Base-by-base conservation (phyloP, 2,888 invertebrate species). In the Graphium colonna region DNA sequence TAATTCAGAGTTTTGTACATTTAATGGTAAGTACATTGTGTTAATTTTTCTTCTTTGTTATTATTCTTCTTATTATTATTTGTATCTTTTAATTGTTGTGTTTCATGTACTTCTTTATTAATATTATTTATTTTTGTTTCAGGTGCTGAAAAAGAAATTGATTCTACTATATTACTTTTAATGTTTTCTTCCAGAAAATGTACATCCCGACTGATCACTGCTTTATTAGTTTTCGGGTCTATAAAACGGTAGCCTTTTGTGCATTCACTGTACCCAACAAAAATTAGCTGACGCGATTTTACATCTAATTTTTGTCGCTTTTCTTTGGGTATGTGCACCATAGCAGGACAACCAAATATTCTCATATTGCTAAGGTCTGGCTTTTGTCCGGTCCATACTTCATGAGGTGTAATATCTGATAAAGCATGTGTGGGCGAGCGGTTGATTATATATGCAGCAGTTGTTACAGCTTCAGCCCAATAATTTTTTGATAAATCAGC, bases 311-410 rank as follows among this genome's bases (percentile, higher is more conserved):
- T 39, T 18, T 39, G 42, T 10, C 50, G 42, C 43, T 46, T 12
- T 55, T 58, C 52, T 40, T 60, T 60, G 2, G 64, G 58, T 2
- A 63, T 31, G 42, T 59, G 56, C 0, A 61, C 60, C 64, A 67
- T 67, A 3, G 46, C 63, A n/a, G 53, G 36, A 5, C 46, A 57
- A 8, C 79, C 82, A 70, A 85, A 83, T 38, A 71, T 63, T 52
- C 62, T 64, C 5, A 64, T 36, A 46, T 64, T 55, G 4, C 55
- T 50, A 4, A 82, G 4, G 45, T 73, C 52, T 1, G 68, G 69
- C 56, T 68, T 71, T 1, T 58, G 57, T 9, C 65, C 62, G 47
- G 62, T 58, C 76, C 78, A 79, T 2, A 65, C 10, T 51, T 51
- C 21, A 39, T 41, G 2, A 46, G 60, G 61, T 4, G 36, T 36